These are phyloP conservation scores for Amphimedon queenslandica DNA, from an alignment of 37 sponge, comb jelly and placozoan genomes.

Conservation along the genomic window DNA sequence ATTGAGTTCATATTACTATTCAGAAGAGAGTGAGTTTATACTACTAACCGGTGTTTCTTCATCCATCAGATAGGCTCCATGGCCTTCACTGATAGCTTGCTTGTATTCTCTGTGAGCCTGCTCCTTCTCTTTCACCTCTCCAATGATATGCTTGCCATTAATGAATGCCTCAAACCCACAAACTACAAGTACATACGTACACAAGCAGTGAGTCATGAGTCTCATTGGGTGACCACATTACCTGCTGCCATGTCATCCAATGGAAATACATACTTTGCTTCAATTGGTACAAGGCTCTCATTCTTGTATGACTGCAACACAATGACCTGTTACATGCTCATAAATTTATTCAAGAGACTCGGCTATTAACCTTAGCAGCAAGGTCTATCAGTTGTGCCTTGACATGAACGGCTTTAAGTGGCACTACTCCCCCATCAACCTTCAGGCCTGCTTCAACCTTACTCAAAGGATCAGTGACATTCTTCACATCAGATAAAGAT, in stretches of 20 bases:
- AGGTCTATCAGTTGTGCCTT: constrained; percentile 82
- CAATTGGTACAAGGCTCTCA: constrained; percentile 73
- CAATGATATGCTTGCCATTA: constrained; percentile 96
- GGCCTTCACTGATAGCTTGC: constrained; percentile 95
- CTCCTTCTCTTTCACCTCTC: constrained; percentile 98
- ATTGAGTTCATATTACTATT: too few species aligned
- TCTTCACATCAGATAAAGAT: constrained; percentile 66
- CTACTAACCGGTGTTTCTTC: constrained; percentile 91
- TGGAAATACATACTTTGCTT: constrained; percentile 99
- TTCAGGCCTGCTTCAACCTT: constrained; percentile 92
- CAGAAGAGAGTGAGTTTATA: too few species aligned
- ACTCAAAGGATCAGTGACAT: constrained; percentile 67
- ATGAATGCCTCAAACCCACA: constrained; percentile 99
- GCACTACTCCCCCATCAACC: constrained; percentile 72
- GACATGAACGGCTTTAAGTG: constrained; percentile 82
- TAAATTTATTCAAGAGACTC: too few species aligned
- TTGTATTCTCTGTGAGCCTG: constrained; percentile 96
- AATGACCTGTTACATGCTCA: constrained; percentile 73
- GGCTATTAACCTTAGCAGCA: constrained; percentile 57
- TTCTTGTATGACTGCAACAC: constrained; percentile 91
- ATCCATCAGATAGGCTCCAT: constrained; percentile 99
- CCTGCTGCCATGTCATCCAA: constrained; percentile 96
- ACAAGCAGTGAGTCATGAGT: neutral
- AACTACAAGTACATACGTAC: constrained; percentile 34
- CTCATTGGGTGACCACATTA: constrained; percentile 13